Percentiles rank a stretch among this genome's conserved stretches.
Conservation (phyloP, 2,797 vertebrate genomes). For the Rhadinocentrus ornatus region DNA sequence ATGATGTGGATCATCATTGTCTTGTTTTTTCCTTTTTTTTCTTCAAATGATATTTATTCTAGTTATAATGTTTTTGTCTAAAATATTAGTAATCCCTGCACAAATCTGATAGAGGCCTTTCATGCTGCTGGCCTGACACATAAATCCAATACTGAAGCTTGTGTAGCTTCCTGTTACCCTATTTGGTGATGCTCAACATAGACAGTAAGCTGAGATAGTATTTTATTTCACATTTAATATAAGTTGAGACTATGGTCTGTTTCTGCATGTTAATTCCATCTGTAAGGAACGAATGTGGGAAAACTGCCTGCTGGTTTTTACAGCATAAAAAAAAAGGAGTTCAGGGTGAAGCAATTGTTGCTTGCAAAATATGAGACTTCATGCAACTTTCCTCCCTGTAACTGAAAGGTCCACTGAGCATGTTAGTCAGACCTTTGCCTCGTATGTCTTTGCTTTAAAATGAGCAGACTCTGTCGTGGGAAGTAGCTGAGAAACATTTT, state of each 20-base stretch:
- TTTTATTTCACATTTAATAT: constrained; percentile 27
- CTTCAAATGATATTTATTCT: neutral
- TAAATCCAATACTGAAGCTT: constrained; percentile 36
- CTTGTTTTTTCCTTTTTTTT: constrained; percentile 1
- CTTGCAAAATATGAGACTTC: constrained; percentile 15
- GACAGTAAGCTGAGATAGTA: neutral
- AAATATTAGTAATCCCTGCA: constrained; percentile 18
- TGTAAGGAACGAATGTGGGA: constrained; percentile 1
- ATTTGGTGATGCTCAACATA: constrained; percentile 13
- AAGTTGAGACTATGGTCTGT: neutral
- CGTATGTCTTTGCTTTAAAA: constrained; percentile 26
- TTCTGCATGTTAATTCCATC: constrained; percentile 12
- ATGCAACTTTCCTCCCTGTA: constrained; percentile 8
- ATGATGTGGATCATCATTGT: constrained; percentile 4
- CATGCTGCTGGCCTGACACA: constrained; percentile 22
- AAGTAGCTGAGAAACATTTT: constrained; percentile 43
- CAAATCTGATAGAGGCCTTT: constrained; percentile 1
- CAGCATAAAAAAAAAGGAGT: neutral
- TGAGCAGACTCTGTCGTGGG: constrained; percentile 28
- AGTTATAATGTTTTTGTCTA: neutral
- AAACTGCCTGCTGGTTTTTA: constrained; percentile 4
- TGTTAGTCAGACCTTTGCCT: constrained; percentile 19
- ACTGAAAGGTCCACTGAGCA: constrained; percentile 31
- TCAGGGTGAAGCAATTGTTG: neutral
- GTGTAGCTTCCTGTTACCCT: constrained; percentile 19